Evolutionary conservation across 2,888 invertebrate species (phyloP), one percentile per base, ranked within the genome.

Genomic region (Catocala fraxini): DNA sequence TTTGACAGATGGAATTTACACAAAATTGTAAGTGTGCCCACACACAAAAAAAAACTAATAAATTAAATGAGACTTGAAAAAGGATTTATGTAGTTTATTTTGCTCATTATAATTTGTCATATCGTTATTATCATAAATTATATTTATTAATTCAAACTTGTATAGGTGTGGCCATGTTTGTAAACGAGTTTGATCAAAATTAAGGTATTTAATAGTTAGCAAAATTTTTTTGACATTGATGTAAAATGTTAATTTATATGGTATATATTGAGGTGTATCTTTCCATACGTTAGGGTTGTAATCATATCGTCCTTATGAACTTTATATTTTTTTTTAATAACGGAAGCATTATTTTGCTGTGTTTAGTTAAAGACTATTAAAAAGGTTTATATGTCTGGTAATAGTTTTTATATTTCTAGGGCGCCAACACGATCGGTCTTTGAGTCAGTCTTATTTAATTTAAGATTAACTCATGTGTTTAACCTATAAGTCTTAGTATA

Each of bases 221-320:
- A 43, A 81, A 83, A 82, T 80, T 78, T 77, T 74, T 70, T 78
- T 75, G 76, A 83, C 73, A 78, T 80, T 79, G 75, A 62, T 81
- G 77, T 82, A 78, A 78, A 60, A 63, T 79, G 70, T 78, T 79
- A 74, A 61, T 68, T 71, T 63, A 12, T 49, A 51, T 56, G 10
- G 11, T 35, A 49, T 48, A 15, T 51, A 51, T 45, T 6, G 12
- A 43, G 35, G 12, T 33, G 15, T 15, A 35, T 13, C 33, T 33
- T 49, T 15, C 7, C 35, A 45, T 51, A n/a, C 15, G n/a, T n/a
- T 52, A 51, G 51, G 56, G 45, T 41, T 51, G 51, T 51, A 45
- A 51, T 42, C 57, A 68, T 75, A 69, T 74, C 47, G 67, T 68
- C 51, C 59, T 41, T 62, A 59, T 59, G 65, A 59, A 57, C 48